phyloP scores from a whole-genome alignment of 2,797 vertebrate species.

The Coregonus ussuriensis region DNA sequence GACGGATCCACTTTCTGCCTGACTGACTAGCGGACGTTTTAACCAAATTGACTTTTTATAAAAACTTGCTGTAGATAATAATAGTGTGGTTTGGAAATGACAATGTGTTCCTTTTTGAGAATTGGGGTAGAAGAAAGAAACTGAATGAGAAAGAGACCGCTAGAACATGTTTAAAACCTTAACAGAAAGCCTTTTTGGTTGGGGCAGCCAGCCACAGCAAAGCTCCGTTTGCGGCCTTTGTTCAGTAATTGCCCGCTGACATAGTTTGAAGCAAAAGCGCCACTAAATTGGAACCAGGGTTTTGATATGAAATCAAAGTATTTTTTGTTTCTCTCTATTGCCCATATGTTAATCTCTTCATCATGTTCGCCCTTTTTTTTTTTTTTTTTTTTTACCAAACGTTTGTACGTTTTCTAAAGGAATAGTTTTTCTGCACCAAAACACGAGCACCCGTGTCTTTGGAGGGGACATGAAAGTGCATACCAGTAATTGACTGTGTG shows the following conservation, averaged over 20 bases:
- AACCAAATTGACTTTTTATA: constrained; percentile 68
- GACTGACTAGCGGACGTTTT: constrained; percentile 58
- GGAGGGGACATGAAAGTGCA: constrained; percentile 23
- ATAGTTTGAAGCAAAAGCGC: constrained; percentile 69
- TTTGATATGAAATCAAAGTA: constrained; percentile 81
- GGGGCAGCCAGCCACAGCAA: constrained; percentile 79
- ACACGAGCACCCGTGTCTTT: constrained; percentile 61
- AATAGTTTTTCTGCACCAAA: constrained; percentile 33
- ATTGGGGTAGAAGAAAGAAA: constrained; percentile 68
- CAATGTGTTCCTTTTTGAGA: constrained; percentile 71
- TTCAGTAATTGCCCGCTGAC: constrained; percentile 78
- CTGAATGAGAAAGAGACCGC: constrained; percentile 60
- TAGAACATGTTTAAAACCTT: constrained; percentile 77
- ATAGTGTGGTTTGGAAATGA: constrained; percentile 71
- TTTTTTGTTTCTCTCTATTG: constrained; percentile 41
- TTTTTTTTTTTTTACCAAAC: constrained; percentile 34
- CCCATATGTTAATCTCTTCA: constrained; percentile 76
- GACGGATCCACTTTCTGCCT: constrained; percentile 40
- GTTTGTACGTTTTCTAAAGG: constrained; percentile 54
- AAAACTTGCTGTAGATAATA: constrained; percentile 65
- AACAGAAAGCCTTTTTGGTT: constrained; percentile 70
- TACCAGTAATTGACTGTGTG: constrained; percentile 71
- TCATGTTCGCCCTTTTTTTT: constrained; percentile 61
- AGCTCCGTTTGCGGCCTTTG: constrained; percentile 71
- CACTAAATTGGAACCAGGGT: constrained; percentile 82